Conservation (phyloP, 1,140 invertebrate species). For the Drosophila triauraria region DNA sequence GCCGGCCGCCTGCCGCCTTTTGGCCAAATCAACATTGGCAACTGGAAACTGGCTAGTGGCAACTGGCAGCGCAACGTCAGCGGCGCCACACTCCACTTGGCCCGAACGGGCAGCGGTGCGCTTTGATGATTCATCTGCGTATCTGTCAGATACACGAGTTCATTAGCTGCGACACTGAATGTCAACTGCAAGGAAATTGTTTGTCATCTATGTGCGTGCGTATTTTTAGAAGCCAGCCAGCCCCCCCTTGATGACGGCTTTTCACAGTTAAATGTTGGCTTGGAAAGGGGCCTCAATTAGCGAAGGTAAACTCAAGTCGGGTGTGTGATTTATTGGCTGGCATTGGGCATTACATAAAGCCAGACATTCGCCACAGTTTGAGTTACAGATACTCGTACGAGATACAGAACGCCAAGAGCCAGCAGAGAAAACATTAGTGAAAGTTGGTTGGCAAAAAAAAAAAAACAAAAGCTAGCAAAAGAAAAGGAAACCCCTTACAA, state of each 20-base stretch:
- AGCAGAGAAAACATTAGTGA: conserved; percentile 55
- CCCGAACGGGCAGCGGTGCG: conserved; percentile 33
- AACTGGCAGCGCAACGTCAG: conserved; percentile 12
- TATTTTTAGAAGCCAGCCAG: conserved; percentile 62
- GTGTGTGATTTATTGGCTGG: conserved; percentile 44
- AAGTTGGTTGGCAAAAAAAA: conserved; percentile 49
- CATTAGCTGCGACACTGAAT: conserved; percentile 82
- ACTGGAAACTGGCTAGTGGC: conserved; percentile 24
- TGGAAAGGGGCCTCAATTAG: conserved; percentile 35
- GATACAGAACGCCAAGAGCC: conserved; percentile 21
- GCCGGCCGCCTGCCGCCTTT: conserved; percentile 36
- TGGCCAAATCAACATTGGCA: conserved; percentile 60
- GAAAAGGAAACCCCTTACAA: conserved; percentile 31
- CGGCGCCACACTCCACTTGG: conserved; percentile 71
- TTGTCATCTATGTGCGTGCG: conserved; percentile 51
- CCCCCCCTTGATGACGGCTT: conserved; percentile 29
- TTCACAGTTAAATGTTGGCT: conserved; percentile 72
- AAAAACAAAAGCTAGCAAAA: conserved; percentile 25
- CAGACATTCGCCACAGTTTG: conserved; percentile 8
- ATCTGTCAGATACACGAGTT: conserved; percentile 82
- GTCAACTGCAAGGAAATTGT: conserved; percentile 82
- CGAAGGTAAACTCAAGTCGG: conserved; percentile 51
- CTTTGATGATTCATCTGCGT: conserved; percentile 77
- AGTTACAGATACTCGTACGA: conserved; percentile 14
- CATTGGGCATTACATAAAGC: conserved; percentile 50